These are phyloP conservation scores for Pseudococcus jackbeardsleyi DNA, from an alignment of 2,888 invertebrate genomes.

Conservation along the genomic window DNA sequence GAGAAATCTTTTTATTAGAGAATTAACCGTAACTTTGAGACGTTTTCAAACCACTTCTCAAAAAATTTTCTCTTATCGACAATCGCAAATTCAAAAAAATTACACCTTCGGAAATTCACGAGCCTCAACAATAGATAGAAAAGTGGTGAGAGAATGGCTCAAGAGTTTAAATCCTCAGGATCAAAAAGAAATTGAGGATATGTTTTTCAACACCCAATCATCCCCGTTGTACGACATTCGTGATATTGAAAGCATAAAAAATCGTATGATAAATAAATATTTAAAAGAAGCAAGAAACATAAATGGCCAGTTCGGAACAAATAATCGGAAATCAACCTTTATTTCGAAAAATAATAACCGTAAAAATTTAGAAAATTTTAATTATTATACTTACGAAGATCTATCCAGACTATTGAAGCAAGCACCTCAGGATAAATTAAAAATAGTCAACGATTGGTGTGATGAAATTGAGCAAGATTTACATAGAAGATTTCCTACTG, in stretches of 20 bases:
- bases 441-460: conserved; percentile 1
- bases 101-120: background rate
- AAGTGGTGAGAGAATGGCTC: background rate
- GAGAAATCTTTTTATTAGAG: background rate
- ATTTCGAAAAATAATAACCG: background rate
- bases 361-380: background rate
- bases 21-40: background rate
- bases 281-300: background rate
- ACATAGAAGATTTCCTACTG: background rate
- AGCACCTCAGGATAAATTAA: background rate
- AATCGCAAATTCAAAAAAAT: background rate
- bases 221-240: background rate
- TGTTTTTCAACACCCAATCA: background rate
- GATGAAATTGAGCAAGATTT: background rate
- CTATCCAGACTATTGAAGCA: background rate
- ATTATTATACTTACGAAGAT: background rate
- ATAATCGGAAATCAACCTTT: background rate
- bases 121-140: background rate
- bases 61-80: background rate
- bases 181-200: background rate
- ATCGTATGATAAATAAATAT: background rate
- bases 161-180: background rate
- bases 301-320: background rate
- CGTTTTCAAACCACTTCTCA: background rate
- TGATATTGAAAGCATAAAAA: background rate